Evolutionary conservation across 2,888 invertebrate species (phyloP).

Genomic region (Leptinotarsa haldemani): DNA sequence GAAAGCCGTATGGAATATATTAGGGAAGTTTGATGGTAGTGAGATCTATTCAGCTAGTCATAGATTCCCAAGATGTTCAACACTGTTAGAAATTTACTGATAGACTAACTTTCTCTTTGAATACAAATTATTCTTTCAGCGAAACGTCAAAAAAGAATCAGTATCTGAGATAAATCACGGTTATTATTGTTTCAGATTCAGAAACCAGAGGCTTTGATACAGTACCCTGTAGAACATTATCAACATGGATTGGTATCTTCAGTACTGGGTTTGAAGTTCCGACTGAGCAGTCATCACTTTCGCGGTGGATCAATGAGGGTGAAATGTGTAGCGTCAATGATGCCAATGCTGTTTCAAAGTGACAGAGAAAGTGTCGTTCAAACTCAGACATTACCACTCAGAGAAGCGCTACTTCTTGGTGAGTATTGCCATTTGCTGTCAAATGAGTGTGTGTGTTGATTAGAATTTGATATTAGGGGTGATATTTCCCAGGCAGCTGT

Average conservation of each 20-base stretch:
- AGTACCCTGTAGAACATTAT: conserved; percentile 70
- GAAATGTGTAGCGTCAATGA: conserved; percentile 72
- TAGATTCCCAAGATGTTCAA: too few species aligned
- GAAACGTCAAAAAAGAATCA: too few species aligned
- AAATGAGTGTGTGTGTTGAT: too few species aligned
- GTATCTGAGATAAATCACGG: too few species aligned
- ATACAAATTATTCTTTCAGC: too few species aligned
- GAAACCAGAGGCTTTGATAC: conserved; percentile 67
- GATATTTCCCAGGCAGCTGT: too few species aligned
- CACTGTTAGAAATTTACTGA: too few species aligned
- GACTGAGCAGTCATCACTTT: conserved; percentile 70
- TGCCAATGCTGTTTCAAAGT: conserved; percentile 72
- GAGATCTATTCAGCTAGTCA: too few species aligned
- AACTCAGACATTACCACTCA: conserved; percentile 68
- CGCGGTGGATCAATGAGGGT: conserved; percentile 72
- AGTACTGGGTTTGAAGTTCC: conserved; percentile 70
- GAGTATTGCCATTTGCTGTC: conserved; percentile 52
- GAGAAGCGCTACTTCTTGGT: conserved; percentile 74
- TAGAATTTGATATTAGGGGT: too few species aligned
- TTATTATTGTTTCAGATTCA: conserved; percentile 64
- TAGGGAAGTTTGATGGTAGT: too few species aligned
- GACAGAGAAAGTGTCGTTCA: conserved; percentile 72
- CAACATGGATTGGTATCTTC: conserved; percentile 71
- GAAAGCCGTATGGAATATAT: too few species aligned
- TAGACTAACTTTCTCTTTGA: too few species aligned